These are phyloP conservation scores for Eurystomus glaucurus DNA, from an alignment of 2,797 vertebrate species.

Conservation along the genomic window DNA sequence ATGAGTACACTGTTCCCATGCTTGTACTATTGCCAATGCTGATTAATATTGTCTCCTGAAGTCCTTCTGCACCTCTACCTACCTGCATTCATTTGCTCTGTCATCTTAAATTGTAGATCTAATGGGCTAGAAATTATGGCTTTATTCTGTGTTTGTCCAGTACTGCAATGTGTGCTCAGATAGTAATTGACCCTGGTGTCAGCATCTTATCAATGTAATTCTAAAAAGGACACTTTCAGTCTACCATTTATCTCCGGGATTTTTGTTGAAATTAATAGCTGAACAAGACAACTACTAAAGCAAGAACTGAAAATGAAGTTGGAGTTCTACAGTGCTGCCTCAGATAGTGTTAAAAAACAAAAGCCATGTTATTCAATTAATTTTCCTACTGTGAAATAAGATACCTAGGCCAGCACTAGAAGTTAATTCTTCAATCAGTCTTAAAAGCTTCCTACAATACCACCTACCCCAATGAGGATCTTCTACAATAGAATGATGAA, in stretches of 20 bases:
- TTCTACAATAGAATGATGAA: neutral
- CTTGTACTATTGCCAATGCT: neutral
- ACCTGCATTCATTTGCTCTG: neutral
- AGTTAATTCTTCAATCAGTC: neutral
- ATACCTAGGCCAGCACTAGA: neutral
- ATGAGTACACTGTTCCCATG: neutral
- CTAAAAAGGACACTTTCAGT: neutral
- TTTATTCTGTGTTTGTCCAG: neutral
- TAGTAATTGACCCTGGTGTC: slow-evolving; percentile 25
- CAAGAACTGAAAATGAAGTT: neutral
- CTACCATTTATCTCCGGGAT: neutral
- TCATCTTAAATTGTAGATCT: neutral
- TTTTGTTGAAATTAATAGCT: slow-evolving; percentile 30
- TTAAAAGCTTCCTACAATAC: neutral
- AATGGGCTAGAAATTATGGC: neutral
- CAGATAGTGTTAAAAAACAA: neutral
- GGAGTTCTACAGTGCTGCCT: neutral
- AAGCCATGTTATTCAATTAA: neutral
- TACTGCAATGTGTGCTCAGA: neutral
- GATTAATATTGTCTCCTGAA: neutral
- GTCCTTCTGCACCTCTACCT: neutral
- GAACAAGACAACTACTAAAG: neutral
- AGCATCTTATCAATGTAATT: neutral
- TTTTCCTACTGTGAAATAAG: neutral
- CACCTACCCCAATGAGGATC: neutral